A percentile compares a stretch with the other conserved stretches of the same genome.
Evolutionary conservation across 2,888 invertebrate species (phyloP).

Genomic region (Micropterix aruncella): DNA sequence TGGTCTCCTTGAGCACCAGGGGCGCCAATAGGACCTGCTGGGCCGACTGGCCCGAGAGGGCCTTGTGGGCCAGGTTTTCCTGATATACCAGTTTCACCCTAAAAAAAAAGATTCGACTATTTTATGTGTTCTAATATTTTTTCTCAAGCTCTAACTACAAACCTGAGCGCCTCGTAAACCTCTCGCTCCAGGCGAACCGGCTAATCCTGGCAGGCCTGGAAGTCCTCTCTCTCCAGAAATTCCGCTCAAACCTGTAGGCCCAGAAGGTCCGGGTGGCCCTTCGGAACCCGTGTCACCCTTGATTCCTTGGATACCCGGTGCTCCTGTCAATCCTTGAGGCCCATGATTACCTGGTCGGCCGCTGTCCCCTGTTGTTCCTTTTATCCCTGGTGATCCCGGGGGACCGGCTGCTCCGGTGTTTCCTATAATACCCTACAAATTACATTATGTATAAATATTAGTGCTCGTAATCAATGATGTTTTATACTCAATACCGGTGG

Average conservation of each 20-base stretch:
- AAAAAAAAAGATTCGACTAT: constrained; percentile 4
- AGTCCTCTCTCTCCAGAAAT: constrained; percentile 51
- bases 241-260: constrained; percentile 56
- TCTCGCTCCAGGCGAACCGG: constrained; percentile 47
- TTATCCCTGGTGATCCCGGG: constrained; percentile 52
- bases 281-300: constrained; percentile 63
- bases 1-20: constrained; percentile 47
- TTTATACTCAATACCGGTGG: constrained; percentile 43
- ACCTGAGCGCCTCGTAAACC: constrained; percentile 51
- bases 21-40: constrained; percentile 51
- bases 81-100: constrained; percentile 58
- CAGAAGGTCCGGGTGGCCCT: constrained; percentile 54
- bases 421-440: constrained; percentile 53
- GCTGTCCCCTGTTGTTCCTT: constrained; percentile 55
- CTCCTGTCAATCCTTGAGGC: constrained; percentile 53
- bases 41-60: constrained; percentile 50
- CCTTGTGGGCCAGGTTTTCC: constrained; percentile 65
- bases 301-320: constrained; percentile 54
- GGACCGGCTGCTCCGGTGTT: constrained; percentile 51
- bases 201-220: constrained; percentile 45
- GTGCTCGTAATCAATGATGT: too few species aligned
- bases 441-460: too few species aligned
- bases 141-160: constrained; percentile 8
- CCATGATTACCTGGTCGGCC: constrained; percentile 56
- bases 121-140: not conserved